These are phyloP conservation scores for Dromius quadrimaculatus DNA, from an alignment of 2,888 invertebrate genomes.

Conservation along the genomic window DNA sequence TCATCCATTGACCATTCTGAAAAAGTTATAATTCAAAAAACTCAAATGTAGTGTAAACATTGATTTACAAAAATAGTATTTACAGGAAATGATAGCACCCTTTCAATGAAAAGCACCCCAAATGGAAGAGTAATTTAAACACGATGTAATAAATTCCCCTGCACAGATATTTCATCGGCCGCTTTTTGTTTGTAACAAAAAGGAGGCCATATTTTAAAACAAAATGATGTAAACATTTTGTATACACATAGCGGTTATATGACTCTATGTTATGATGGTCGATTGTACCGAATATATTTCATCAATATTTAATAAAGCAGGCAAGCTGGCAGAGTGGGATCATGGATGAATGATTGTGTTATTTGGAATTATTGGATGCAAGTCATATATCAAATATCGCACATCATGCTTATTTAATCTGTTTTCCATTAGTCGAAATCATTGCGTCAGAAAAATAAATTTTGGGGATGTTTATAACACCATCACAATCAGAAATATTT, in stretches of 20 bases:
- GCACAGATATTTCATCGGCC: neutral
- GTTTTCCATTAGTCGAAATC: slow-evolving; percentile 32
- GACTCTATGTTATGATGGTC: no score
- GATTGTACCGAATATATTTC: slow-evolving; percentile 36
- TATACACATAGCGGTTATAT: slow-evolving; percentile 7
- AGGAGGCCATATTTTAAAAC: slow-evolving; percentile 3
- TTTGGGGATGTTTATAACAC: neutral
- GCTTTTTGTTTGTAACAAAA: slow-evolving; percentile 27
- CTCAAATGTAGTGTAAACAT: no score
- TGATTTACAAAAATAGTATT: neutral
- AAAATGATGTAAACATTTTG: slow-evolving; percentile 17
- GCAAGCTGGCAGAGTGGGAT: slow-evolving; percentile 13
- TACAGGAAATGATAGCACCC: no score
- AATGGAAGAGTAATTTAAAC: slow-evolving; percentile 12
- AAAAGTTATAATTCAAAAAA: no score
- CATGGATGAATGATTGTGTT: slow-evolving; percentile 21
- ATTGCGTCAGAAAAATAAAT: neutral
- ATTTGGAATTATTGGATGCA: slow-evolving; percentile 27
- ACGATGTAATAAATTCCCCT: neutral
- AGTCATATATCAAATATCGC: slow-evolving; percentile 36
- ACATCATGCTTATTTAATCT: slow-evolving; percentile 31
- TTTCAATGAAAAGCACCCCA: no score
- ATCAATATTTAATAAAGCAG: slow-evolving; percentile 46
- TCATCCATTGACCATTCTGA: neutral
- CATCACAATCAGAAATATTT: neutral